Base-by-base conservation (phyloP, 2,888 invertebrate genomes). In the Punctoribates punctum region DNA sequence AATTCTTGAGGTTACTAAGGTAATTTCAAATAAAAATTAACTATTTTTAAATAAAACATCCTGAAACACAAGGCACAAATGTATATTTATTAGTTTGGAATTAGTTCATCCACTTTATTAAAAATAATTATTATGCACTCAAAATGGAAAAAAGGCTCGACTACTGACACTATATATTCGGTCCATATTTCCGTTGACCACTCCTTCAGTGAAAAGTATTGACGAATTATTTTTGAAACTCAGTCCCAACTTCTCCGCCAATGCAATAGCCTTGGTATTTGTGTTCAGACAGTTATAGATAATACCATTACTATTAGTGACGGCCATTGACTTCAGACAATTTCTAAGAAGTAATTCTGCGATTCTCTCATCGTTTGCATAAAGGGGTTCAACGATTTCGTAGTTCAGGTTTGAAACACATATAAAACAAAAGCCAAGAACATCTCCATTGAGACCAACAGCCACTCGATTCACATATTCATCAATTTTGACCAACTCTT, bases 351-450 rank as follows among this genome's bases (percentile, higher is more conserved):
- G n/a, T 17, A 76, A 72, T 73, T 79, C 79, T 9, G 79, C 78
- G n/a, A 78, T 75, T 27, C 20, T 60, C 11, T 75, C 62, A 42
- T 76, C 75, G 51, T 79, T 77, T 1, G 79, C 78, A 42, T 79
- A 79, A 17, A 79, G 42, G 0, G 79, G 79, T 23, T 78, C 79
- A 17, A 78, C 73, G 27, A 73, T 54, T 13, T 72, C 67, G 0
- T 73, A 65, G 15, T 48, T 51, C 5, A n/a, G 0, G 6, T 0
- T 13, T n/a, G 38, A 20, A 1, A 4, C 23, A 57, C 27, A 13
- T 15, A 73, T 3, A 2, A 51, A n/a, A 57, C 60, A 54, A 73
- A 29, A 54, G 13, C 77, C 77, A 34, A 74, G 73, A 8, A 23
- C 73, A 11, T 70, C 76, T 6, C 27, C 13, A 8, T 51, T 60